Base-by-base conservation (phyloP, 1,140 invertebrate species). In the Phymastichus coffea region DNA sequence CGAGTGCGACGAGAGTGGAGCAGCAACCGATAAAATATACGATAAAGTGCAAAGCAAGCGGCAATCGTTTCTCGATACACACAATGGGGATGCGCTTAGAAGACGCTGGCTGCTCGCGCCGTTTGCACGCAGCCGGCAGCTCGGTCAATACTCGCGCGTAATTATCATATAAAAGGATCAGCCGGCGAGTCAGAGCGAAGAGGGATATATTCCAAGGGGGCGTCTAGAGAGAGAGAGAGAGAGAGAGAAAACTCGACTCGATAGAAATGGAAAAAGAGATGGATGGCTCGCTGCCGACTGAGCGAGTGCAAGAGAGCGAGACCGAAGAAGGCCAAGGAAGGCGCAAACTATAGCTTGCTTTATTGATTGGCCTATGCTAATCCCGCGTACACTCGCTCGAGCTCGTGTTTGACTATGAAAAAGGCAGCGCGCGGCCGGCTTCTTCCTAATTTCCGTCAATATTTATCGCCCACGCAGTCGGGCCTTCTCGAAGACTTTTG, bases 111-210 rank as follows among this genome's bases (percentile, higher is more conserved):
- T 49, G 30, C 19, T 57, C 25, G 44, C 20, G 28, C 57, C 48
- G 57, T 60, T 60, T 60, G 47, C 54, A 54, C 57, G 49, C 33
- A 37, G 12, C 3, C 35, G 35, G 4, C 15, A 35, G 40, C 48
- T 49, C 51, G 51, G 57, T 60, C 57, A 60, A 60, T 60, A 60
- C 57, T 60, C 57, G 28, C 6, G 68, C 66, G 66, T 70, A 73
- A 74, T 74, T 74, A 74, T 74, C 73, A 73, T 74, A 74, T 72
- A 74, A 74, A 74, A 74, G 71, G 73, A 71, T 74, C 69, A 66
- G 22, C 15, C 22, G 52, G 26, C 10, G 14, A n/a, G 26, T 44
- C n/a, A 40, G 40, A 40, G 47, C n/a, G 33, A 57, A 57, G 55
- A 30, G 33, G 26, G 35, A n/a, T n/a, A n/a, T n/a, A 53, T 53